These are phyloP conservation scores for Macaca mulatta DNA, from an alignment of 2,113 vertebrate species.

Conservation along the genomic window DNA sequence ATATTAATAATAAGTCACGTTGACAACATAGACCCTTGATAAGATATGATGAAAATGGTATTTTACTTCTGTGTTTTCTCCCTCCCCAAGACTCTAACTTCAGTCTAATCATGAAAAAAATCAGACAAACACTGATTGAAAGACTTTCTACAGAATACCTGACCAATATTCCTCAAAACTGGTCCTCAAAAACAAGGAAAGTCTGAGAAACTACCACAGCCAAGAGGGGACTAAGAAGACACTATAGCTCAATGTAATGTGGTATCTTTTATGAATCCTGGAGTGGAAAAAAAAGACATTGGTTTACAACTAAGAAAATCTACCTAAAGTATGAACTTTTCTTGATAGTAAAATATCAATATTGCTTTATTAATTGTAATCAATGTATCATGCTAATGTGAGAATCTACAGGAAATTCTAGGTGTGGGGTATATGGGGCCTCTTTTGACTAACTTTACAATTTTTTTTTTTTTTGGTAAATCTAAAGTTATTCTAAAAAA, in stretches of 20 bases:
- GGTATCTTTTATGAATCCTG: not conserved
- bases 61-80: not conserved
- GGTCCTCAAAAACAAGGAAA: not conserved
- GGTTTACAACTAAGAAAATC: not conserved
- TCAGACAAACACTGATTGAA: not conserved
- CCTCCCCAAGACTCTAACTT: not conserved
- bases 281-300: not conserved
- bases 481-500: not conserved
- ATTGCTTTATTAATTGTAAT: not conserved
- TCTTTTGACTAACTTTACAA: not conserved
- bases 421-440: no score
- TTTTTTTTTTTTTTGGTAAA: not conserved
- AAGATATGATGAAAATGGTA: not conserved
- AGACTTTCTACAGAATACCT: not conserved
- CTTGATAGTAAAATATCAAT: no score
- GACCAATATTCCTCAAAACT: not conserved
- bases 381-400: not conserved
- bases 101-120: not conserved
- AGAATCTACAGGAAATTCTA: not conserved
- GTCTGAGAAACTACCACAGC: not conserved
- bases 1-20: not conserved
- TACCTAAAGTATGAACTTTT: not conserved
- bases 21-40: not conserved
- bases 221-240: not conserved
- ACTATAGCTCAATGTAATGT: no score